Percentiles rank a stretch among this genome's conserved stretches.
Evolutionary conservation across 2,888 invertebrate species (phyloP).

Genomic region (Unio pictorum): DNA sequence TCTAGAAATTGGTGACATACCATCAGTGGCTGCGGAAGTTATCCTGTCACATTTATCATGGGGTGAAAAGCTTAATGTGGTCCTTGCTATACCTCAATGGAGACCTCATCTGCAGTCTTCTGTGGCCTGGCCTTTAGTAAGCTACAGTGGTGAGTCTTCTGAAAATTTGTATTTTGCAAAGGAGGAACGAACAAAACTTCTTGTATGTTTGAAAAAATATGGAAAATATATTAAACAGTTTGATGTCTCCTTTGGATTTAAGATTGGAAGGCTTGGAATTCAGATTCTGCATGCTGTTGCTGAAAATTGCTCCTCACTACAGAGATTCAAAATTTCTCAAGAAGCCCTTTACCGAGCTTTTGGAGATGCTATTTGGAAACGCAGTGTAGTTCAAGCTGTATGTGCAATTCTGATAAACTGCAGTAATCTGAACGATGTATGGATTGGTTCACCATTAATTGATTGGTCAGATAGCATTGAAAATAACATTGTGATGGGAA

Average conservation of each 20-base stretch:
- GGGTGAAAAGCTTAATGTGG: slow-evolving; percentile 41
- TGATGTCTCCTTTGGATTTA: slow-evolving; percentile 35
- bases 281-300: slow-evolving; percentile 41
- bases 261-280: slow-evolving; percentile 35
- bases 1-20: slow-evolving; percentile 23
- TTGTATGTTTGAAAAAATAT: slow-evolving; percentile 41
- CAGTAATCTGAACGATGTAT: slow-evolving; percentile 19
- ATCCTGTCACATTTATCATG: slow-evolving; percentile 38
- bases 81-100: slow-evolving; percentile 29
- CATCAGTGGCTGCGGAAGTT: slow-evolving; percentile 39
- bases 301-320: slow-evolving; percentile 32
- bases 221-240: slow-evolving; percentile 42
- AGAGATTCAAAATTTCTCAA: slow-evolving; percentile 24
- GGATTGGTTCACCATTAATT: slow-evolving; percentile 33
- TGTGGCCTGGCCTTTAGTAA: slow-evolving; percentile 37
- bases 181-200: slow-evolving; percentile 36
- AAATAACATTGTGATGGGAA: slow-evolving; percentile 26
- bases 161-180: slow-evolving; percentile 50
- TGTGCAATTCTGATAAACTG: slow-evolving; percentile 29
- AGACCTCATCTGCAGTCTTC: slow-evolving; percentile 27
- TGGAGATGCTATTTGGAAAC: slow-evolving; percentile 29
- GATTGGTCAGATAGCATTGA: slow-evolving; percentile 33
- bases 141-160: slow-evolving; percentile 34
- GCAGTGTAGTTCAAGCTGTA: slow-evolving; percentile 29
- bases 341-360: slow-evolving; percentile 7